Evolutionary conservation across 2,888 invertebrate genomes (phyloP).

Genomic region (Tiphia femorata): DNA sequence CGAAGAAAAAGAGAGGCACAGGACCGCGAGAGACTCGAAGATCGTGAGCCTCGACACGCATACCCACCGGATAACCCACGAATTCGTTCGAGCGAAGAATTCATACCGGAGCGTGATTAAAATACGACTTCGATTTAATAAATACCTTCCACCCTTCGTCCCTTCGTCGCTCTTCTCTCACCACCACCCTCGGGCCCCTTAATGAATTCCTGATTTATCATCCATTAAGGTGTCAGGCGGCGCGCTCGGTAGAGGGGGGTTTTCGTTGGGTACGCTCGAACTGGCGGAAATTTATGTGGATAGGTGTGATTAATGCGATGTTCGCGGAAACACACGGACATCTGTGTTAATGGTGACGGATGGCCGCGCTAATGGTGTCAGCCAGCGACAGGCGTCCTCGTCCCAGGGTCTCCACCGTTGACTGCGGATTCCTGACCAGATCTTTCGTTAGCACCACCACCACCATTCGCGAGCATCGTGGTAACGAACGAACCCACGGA

Average conservation of each 20-base stretch:
- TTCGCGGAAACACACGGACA: slow-evolving; percentile 60
- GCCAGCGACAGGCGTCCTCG: slow-evolving; percentile 49
- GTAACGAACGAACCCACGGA: slow-evolving; percentile 12
- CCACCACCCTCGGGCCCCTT: slow-evolving; percentile 23
- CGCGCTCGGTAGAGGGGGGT: slow-evolving; percentile 46
- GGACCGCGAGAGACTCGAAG: too few species aligned
- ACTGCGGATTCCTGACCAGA: slow-evolving; percentile 34
- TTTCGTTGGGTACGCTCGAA: slow-evolving; percentile 49
- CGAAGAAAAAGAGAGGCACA: too few species aligned
- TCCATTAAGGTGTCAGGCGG: slow-evolving; percentile 54
- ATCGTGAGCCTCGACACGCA: too few species aligned
- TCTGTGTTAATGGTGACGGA: slow-evolving; percentile 66
- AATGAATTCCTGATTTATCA: slow-evolving; percentile 56
- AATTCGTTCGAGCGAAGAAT: neutral
- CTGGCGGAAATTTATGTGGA: slow-evolving; percentile 57
- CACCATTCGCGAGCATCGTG: too few species aligned
- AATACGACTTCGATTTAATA: slow-evolving; percentile 48
- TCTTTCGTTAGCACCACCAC: slow-evolving; percentile 23
- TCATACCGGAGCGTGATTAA: slow-evolving; percentile 28
- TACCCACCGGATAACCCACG: too few species aligned
- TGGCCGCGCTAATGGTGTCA: slow-evolving; percentile 60
- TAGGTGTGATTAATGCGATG: slow-evolving; percentile 61
- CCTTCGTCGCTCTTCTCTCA: neutral
- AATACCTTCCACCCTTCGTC: slow-evolving; percentile 38
- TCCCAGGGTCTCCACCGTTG: slow-evolving; percentile 43